Conservation (phyloP, 2,113 vertebrate species). For the Theristicus caerulescens region DNA sequence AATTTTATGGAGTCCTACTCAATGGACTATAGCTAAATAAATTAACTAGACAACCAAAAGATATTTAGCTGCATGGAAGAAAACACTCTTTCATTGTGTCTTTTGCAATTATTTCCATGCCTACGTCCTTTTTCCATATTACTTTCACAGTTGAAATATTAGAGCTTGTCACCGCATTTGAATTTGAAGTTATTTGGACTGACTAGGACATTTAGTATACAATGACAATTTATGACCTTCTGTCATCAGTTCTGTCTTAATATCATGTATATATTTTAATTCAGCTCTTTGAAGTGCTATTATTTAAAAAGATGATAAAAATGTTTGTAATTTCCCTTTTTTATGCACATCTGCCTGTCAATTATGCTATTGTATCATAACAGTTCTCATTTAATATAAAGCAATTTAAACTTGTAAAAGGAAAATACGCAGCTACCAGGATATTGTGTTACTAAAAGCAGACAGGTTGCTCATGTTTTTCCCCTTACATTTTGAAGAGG, state of each 20-base stretch:
- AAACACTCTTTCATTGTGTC: background rate
- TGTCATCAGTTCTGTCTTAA: background rate
- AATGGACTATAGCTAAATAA: background rate
- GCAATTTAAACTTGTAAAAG: background rate
- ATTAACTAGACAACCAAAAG: background rate
- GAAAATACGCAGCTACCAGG: background rate
- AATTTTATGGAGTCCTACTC: background rate
- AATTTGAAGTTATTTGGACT: background rate
- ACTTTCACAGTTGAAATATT: background rate
- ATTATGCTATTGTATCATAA: background rate
- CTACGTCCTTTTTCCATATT: background rate
- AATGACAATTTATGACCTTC: background rate
- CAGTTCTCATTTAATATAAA: background rate
- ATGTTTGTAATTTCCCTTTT: background rate
- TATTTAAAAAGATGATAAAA: background rate
- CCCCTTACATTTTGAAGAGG: background rate
- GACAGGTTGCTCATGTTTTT: background rate
- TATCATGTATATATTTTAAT: background rate
- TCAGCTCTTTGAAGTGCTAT: background rate
- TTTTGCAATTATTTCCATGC: background rate
- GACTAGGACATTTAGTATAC: background rate
- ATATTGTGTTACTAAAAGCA: background rate
- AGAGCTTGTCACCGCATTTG: background rate
- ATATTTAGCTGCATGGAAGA: background rate
- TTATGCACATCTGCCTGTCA: background rate